A percentile compares a stretch with the other conserved stretches of the same genome.
These are phyloP conservation scores for Saccostrea glomerata DNA, from an alignment of 1,140 invertebrate species.

Conservation along the genomic window DNA sequence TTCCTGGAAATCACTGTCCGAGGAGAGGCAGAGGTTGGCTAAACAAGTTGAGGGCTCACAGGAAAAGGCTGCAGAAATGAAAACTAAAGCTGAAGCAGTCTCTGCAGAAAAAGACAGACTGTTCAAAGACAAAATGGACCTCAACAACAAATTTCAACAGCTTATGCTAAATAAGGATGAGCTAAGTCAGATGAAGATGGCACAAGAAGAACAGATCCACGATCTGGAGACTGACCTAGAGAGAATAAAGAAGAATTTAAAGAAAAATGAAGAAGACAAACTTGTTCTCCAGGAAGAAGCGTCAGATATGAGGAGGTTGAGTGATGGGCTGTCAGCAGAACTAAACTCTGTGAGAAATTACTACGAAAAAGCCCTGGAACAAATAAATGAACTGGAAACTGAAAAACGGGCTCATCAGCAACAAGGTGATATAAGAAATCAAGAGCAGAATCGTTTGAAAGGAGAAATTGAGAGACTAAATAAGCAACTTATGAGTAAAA, in stretches of 20 bases:
- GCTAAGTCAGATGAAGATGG: slow-evolving; percentile 66
- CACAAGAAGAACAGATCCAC: slow-evolving; percentile 70
- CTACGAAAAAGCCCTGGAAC: slow-evolving; percentile 71
- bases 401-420: slow-evolving; percentile 65
- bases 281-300: slow-evolving; percentile 65
- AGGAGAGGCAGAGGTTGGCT: slow-evolving; percentile 64
- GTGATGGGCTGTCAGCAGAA: slow-evolving; percentile 27
- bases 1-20: slow-evolving; percentile 68
- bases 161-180: slow-evolving; percentile 72
- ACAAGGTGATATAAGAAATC: slow-evolving; percentile 65
- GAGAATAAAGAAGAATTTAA: slow-evolving; percentile 52
- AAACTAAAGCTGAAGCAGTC: slow-evolving; percentile 61
- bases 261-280: slow-evolving; percentile 65
- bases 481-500: slow-evolving; percentile 60
- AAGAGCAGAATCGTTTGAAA: slow-evolving; percentile 67
- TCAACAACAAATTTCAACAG: slow-evolving; percentile 70
- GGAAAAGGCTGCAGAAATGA: slow-evolving; percentile 67
- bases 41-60: slow-evolving; percentile 68
- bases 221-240: slow-evolving; percentile 63
- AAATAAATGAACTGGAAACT: slow-evolving; percentile 68
- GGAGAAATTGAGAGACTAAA: slow-evolving; percentile 66
- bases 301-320: slow-evolving; percentile 69
- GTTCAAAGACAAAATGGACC: slow-evolving; percentile 71
- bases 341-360: slow-evolving; percentile 64
- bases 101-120: slow-evolving; percentile 69